Conservation (phyloP, 2,888 invertebrate genomes). For the Ophioninae sp. region DNA sequence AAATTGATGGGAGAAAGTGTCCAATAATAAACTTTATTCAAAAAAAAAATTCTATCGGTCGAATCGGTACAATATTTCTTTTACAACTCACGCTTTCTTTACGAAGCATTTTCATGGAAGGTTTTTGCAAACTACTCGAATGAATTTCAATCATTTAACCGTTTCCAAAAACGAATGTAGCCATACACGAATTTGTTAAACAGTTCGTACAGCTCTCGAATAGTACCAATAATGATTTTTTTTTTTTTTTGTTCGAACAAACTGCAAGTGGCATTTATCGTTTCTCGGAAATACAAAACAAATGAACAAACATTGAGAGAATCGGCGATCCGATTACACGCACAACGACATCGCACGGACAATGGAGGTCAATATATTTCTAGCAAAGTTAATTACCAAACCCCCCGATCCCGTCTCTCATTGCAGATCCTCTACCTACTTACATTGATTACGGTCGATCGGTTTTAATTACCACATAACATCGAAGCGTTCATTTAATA, state of each 20-base stretch:
- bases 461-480: conserved; percentile 54
- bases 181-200: too few species aligned
- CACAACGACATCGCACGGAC: conserved; percentile 7
- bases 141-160: too few species aligned
- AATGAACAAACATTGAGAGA: conserved; percentile 37
- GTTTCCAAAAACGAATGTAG: too few species aligned
- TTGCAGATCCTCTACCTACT: background rate
- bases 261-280: conserved; percentile 8
- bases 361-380: conserved; percentile 38
- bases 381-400: conserved; percentile 56
- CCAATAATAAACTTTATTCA: too few species aligned
- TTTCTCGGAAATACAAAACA: conserved; percentile 34
- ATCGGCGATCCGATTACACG: conserved; percentile 42
- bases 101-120: too few species aligned
- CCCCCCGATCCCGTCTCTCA: background rate
- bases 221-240: background rate
- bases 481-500: conserved; percentile 30
- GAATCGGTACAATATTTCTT: too few species aligned
- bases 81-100: too few species aligned
- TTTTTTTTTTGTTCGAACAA: conserved; percentile 25
- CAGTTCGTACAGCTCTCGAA: too few species aligned
- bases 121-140: too few species aligned
- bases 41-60: too few species aligned
- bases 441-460: conserved; percentile 49
- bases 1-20: too few species aligned